Evolutionary conservation across 2,797 vertebrate genomes (phyloP).

Genomic region (Sitta carolinensis): DNA sequence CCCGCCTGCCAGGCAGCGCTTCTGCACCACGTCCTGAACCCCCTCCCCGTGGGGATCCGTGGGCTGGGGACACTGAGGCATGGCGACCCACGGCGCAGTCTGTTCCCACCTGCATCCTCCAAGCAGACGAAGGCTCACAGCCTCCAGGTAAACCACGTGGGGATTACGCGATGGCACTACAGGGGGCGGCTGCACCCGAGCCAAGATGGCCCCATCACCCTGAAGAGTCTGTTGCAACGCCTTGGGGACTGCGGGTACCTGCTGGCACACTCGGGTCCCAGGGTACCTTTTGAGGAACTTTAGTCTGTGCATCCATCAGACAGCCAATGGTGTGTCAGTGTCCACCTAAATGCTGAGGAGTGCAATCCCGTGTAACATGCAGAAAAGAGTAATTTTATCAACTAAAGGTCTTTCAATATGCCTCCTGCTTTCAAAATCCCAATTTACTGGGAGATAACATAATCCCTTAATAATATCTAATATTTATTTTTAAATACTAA

Average conservation of each 20-base stretch:
- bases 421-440: neutral
- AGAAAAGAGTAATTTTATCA: neutral
- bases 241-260: fast-evolving
- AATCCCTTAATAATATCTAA: neutral
- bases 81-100: neutral
- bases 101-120: neutral
- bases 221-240: fast-evolving
- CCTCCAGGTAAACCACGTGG: fast-evolving
- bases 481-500: neutral
- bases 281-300: fast-evolving
- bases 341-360: neutral
- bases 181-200: neutral
- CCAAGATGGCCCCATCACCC: fast-evolving
- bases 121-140: neutral
- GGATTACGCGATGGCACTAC: neutral
- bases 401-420: neutral
- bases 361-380: fast-evolving
- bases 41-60: fast-evolving
- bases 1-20: neutral
- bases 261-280: neutral
- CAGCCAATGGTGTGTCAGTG: neutral
- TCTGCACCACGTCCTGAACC: fast-evolving
- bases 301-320: neutral
- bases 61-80: neutral
- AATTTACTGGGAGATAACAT: neutral